Conservation (phyloP, 2,888 invertebrate species). For the Elysia crispata region DNA sequence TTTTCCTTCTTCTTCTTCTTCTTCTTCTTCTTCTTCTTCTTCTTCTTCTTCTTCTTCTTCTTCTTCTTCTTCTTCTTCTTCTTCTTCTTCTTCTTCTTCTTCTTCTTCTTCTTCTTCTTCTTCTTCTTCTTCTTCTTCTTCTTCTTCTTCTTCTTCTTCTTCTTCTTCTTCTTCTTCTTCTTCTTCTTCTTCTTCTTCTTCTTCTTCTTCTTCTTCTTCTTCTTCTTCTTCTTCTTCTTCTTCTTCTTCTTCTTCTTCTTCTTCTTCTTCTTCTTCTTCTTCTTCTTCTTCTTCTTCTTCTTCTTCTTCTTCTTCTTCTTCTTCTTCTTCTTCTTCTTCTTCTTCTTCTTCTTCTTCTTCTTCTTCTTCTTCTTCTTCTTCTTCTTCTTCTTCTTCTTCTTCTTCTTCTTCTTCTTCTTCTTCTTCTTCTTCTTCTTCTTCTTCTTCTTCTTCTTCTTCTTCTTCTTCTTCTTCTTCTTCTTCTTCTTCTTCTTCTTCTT, state of each 20-base stretch:
- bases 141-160: conserved; percentile 18
- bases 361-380: no score
- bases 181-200: not conserved
- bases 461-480: no score
- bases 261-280: conserved; percentile 16
- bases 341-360: no score
- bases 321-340: no score
- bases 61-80: not conserved
- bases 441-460: no score
- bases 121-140: not conserved
- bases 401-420: no score
- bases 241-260: conserved; percentile 10
- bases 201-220: conserved; percentile 3
- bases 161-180: not conserved
- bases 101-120: not conserved
- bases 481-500: no score
- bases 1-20: conserved; percentile 2
- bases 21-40: not conserved
- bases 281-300: no score
- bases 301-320: no score
- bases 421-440: no score
- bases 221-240: conserved; percentile 17
- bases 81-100: conserved; percentile 17
- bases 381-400: no score
- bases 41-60: not conserved